Percentiles rank a stretch among this genome's conserved stretches.
Conservation (phyloP, 2,797 vertebrate genomes). For the Tenualosa ilisha region DNA sequence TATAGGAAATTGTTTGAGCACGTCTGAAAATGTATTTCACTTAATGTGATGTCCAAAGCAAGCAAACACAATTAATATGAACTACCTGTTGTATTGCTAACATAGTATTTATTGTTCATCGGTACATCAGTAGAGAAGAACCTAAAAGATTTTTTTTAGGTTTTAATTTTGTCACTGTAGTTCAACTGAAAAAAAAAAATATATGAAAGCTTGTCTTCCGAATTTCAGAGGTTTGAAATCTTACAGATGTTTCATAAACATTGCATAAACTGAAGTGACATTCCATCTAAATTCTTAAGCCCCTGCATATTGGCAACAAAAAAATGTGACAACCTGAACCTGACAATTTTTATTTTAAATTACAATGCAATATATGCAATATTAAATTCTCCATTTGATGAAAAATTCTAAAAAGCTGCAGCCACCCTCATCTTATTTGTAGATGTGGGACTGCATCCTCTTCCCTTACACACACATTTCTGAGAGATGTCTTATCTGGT, state of each 20-base stretch:
- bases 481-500: background rate
- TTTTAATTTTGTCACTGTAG: background rate
- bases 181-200: background rate
- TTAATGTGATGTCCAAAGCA: background rate
- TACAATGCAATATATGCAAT: background rate
- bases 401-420: background rate
- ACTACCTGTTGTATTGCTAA: background rate
- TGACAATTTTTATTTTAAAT: background rate
- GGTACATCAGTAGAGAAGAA: background rate
- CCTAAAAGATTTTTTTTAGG: background rate
- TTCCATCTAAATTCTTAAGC: conserved; percentile 5
- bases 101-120: background rate
- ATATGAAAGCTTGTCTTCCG: background rate
- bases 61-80: background rate
- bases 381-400: background rate
- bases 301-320: background rate
- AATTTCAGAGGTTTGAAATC: background rate
- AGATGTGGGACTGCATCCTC: background rate
- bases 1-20: background rate
- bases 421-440: background rate
- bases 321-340: background rate
- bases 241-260: conserved; percentile 29
- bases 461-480: background rate
- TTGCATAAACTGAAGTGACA: background rate
- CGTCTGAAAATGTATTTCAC: background rate